Conservation (phyloP, 2,888 invertebrate species). For the Eledone cirrhosa region DNA sequence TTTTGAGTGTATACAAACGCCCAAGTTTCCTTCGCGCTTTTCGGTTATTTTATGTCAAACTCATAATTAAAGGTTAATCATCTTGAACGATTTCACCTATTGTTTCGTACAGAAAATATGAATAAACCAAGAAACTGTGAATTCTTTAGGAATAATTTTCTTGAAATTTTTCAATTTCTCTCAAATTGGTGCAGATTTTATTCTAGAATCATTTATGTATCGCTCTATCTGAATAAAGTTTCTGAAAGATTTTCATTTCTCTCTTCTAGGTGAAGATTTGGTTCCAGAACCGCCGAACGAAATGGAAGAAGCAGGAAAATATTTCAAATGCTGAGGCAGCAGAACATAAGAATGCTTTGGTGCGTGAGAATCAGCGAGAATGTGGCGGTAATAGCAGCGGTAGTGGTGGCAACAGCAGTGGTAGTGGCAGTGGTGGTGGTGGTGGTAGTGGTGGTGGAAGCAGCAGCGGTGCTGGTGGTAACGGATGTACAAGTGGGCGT, state of each 20-base stretch:
- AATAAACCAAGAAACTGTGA: too few species aligned
- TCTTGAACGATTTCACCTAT: too few species aligned
- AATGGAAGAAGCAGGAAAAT: slow-evolving; percentile 93
- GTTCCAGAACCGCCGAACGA: slow-evolving; percentile 87
- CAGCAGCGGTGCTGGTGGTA: neutral
- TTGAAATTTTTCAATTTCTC: neutral
- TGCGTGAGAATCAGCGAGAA: neutral
- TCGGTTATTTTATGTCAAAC: too few species aligned
- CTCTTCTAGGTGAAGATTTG: slow-evolving; percentile 84
- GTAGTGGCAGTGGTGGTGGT: neutral
- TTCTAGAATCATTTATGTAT: too few species aligned
- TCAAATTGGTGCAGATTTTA: too few species aligned
- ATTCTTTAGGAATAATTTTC: too few species aligned
- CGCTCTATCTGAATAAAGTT: too few species aligned
- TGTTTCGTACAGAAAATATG: too few species aligned
- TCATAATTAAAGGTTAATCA: too few species aligned
- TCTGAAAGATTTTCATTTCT: neutral
- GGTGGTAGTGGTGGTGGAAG: neutral
- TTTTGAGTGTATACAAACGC: too few species aligned
- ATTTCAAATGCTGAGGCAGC: slow-evolving; percentile 88
- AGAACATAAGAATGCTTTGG: slow-evolving; percentile 73
- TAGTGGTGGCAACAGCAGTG: neutral
- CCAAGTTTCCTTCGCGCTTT: too few species aligned
- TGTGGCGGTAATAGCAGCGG: neutral
- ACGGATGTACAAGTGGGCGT: neutral